These are phyloP conservation scores for Leistus spinibarbis DNA, from an alignment of 2,888 invertebrate species.

Conservation along the genomic window DNA sequence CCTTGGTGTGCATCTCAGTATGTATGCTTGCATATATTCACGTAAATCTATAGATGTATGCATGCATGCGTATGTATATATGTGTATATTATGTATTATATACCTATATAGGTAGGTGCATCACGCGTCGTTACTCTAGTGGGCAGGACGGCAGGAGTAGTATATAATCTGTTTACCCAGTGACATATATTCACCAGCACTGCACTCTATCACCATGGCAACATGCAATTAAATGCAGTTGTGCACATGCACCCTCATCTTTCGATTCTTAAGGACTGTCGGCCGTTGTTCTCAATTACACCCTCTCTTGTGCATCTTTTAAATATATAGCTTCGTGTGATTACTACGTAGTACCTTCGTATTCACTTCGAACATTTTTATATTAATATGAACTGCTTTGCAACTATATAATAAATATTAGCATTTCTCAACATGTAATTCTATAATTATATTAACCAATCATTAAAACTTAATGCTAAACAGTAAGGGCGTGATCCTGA, in stretches of 20 bases:
- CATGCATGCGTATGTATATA: not conserved
- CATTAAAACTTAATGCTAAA: too few relatives aligned
- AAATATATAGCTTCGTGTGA: not conserved
- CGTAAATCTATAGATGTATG: not conserved
- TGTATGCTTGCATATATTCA: not conserved
- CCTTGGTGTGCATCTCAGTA: not conserved
- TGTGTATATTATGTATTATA: not conserved
- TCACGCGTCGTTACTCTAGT: not conserved
- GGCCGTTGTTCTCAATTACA: not conserved
- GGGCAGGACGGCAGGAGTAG: not conserved
- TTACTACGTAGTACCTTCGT: not conserved
- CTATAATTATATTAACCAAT: too few relatives aligned
- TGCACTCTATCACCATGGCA: slow-evolving; percentile 48
- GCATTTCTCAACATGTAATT: too few relatives aligned
- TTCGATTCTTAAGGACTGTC: not conserved
- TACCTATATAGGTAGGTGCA: not conserved
- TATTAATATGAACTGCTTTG: too few relatives aligned
- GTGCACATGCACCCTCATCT: slow-evolving; percentile 40
- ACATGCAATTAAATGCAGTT: slow-evolving; percentile 48
- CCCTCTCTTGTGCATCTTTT: not conserved
- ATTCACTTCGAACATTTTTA: not conserved
- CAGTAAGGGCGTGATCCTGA: too few relatives aligned
- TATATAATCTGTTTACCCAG: slow-evolving; percentile 52
- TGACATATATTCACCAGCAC: slow-evolving; percentile 52
- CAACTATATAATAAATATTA: too few relatives aligned